Evolutionary conservation across 1,140 invertebrate species (phyloP), one percentile per base, ranked within the genome.

Genomic region (Magallana angulata): DNA sequence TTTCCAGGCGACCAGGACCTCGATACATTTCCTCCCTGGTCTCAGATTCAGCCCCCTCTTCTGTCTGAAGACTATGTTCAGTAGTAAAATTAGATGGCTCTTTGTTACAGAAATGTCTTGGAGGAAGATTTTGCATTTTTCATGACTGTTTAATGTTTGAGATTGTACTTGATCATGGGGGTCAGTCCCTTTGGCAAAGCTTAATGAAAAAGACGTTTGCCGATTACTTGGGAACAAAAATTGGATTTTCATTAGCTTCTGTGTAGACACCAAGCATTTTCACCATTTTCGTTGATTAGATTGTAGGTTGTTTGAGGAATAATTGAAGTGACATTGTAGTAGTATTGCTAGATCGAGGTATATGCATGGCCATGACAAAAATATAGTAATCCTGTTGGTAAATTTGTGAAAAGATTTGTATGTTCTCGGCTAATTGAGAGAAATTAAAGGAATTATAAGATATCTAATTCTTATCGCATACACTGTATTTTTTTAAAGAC

Each of bases 241-340:
- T 71, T 71, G 68, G 68, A 71, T 71, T 71, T 71, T 71, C 68
- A 71, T 71, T 71, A 71, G 68, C 68, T 71, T 30, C 68, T 71
- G 24, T 71, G 68, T 71, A 71, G 68, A 71, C 68, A 71, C 68
- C 68, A 18, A 71, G 18, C 68, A 71, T 71, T 71, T 71, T 71
- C 68, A 71, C 68, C 68, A 71, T 71, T 71, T 71, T 71, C 68
- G 7, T 71, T 24, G 24, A 71, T 71, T 71, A 71, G 68, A 71
- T 71, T 71, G 68, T 30, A 71, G 18, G 18, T 30, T 71, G 68
- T 71, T 71, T 71, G 24, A 71, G 36, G 68, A 71, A 71, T 71
- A 24, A 71, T 71, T 71, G 68, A 71, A 62, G 14, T 62, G 60
- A 62, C 60, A 62, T 62, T n/a, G 60, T n/a, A 62, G 60, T n/a